Conservation (phyloP, 64 coral and sea anemone genomes). For the Stichodactyla mertensii region DNA sequence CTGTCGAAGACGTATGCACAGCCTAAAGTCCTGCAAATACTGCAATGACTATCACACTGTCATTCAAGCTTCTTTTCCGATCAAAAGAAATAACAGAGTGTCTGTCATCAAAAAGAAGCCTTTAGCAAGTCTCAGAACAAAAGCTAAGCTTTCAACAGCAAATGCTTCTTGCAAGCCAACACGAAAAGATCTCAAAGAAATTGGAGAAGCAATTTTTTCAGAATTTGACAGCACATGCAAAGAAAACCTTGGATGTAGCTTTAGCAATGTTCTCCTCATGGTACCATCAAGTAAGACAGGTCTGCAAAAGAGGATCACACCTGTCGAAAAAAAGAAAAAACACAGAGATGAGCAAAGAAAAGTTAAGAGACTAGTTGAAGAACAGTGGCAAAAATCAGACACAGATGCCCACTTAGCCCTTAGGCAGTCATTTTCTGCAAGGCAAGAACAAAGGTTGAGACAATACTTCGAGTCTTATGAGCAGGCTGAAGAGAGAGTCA, state of each 20-base stretch:
- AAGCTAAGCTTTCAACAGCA: neutral
- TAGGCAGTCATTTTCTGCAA: slow-evolving; percentile 5
- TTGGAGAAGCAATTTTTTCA: neutral
- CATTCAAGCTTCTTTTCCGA: neutral
- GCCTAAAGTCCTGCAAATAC: neutral
- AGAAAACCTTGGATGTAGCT: neutral
- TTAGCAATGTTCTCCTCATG: neutral
- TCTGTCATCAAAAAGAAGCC: neutral
- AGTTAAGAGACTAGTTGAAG: neutral
- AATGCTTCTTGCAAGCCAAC: neutral
- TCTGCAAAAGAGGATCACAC: neutral
- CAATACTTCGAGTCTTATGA: neutral
- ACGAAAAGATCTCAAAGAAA: neutral
- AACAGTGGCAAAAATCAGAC: neutral
- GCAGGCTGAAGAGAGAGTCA: slow-evolving; percentile 10
- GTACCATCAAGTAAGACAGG: neutral
- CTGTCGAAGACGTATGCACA: neutral
- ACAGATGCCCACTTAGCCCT: neutral
- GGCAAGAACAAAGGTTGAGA: slow-evolving; percentile 2
- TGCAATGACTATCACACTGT: neutral
- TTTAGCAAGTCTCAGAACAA: neutral
- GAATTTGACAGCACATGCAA: neutral
- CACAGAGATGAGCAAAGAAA: neutral
- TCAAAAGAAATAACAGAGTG: neutral
- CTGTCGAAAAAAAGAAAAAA: neutral